A percentile compares a stretch with the other conserved stretches of the same genome.
These are phyloP conservation scores for Mesaphorura yosii DNA, from an alignment of 1,140 invertebrate species.

Conservation along the genomic window DNA sequence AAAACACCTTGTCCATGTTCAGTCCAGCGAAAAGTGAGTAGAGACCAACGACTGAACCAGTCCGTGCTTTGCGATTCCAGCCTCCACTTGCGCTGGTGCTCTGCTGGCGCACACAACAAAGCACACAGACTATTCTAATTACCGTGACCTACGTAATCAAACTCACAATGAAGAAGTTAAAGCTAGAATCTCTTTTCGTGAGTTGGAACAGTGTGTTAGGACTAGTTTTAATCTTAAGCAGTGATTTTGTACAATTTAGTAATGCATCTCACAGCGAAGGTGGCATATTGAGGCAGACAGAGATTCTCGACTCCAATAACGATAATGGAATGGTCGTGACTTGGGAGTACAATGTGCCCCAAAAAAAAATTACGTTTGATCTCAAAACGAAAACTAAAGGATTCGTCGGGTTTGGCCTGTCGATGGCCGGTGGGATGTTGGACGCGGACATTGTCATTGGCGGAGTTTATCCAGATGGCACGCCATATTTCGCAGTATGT, in stretches of 20 bases:
- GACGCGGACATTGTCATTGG: conserved; percentile 67
- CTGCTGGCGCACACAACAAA: background rate
- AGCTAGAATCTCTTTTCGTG: background rate
- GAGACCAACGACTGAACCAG: background rate
- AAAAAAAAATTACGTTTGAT: conserved; percentile 36
- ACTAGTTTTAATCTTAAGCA: too few species aligned
- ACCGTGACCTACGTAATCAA: conserved; percentile 38
- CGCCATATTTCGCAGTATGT: conserved; percentile 18
- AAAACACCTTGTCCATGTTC: too few species aligned
- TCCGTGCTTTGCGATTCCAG: background rate
- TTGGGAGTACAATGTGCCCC: conserved; percentile 14
- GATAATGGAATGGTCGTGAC: conserved; percentile 16
- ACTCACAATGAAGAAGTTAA: background rate
- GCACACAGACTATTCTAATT: conserved; percentile 32
- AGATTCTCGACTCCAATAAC: conserved; percentile 19
- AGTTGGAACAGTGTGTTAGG: too few species aligned
- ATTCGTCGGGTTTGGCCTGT: conserved; percentile 62
- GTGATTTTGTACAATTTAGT: too few species aligned
- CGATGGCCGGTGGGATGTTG: conserved; percentile 54
- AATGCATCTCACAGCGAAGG: too few species aligned
- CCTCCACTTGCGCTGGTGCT: too few species aligned
- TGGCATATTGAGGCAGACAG: conserved; percentile 1
- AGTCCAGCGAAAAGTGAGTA: background rate
- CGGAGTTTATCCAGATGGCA: conserved; percentile 47
- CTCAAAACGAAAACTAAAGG: conserved; percentile 54